Percentiles rank a stretch among this genome's conserved stretches.
phyloP scores from a whole-genome alignment of 2,888 invertebrate species.

The Drosophila testacea region DNA sequence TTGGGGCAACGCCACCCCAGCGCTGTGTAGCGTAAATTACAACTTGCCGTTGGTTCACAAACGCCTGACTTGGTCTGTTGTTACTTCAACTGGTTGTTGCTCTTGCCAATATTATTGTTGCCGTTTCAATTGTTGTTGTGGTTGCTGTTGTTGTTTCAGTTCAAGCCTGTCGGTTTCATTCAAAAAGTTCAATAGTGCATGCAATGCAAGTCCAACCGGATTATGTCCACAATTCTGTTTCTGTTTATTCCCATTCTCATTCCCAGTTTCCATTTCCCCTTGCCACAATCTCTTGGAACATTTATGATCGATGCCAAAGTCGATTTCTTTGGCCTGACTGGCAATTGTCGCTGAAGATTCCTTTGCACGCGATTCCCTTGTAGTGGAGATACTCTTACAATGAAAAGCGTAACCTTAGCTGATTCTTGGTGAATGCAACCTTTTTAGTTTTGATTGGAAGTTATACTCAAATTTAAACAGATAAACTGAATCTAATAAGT shows the following conservation, averaged over 20 bases:
- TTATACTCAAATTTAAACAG: too few relatives aligned
- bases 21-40: constrained; percentile 75
- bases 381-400: constrained; percentile 39
- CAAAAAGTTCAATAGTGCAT: constrained; percentile 80
- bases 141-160: constrained; percentile 38
- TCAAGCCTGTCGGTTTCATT: constrained; percentile 79
- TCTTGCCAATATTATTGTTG: constrained; percentile 17
- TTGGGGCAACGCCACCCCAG: constrained; percentile 71
- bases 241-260: constrained; percentile 46
- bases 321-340: constrained; percentile 69
- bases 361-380: constrained; percentile 58
- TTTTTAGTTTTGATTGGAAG: neutral
- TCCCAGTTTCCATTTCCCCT: constrained; percentile 2
- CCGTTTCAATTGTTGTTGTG: constrained; percentile 5
- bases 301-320: constrained; percentile 77
- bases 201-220: constrained; percentile 55
- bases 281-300: constrained; percentile 31
- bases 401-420: neutral
- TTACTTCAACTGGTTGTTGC: constrained; percentile 47
- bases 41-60: constrained; percentile 69
- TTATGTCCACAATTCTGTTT: constrained; percentile 30
- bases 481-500: too few relatives aligned
- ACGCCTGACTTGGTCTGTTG: constrained; percentile 59
- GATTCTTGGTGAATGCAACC: neutral
- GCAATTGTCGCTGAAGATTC: constrained; percentile 66